phyloP scores from a whole-genome alignment of 2,888 invertebrate genomes.

The Nasonovia ribisnigri region DNA sequence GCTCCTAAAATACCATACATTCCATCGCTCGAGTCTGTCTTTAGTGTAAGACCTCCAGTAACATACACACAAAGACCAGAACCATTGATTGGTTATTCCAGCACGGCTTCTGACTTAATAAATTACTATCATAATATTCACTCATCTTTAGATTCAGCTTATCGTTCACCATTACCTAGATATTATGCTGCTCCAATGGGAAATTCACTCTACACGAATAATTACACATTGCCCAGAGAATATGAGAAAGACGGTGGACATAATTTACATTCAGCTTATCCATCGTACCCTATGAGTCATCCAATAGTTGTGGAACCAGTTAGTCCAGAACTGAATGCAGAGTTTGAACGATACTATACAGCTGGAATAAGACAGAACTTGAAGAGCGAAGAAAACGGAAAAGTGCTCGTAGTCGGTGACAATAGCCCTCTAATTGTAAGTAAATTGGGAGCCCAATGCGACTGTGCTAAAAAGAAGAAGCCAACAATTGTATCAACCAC shows the following conservation, averaged over 20 bases:
- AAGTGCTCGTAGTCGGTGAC: conserved; percentile 39
- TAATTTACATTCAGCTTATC: conserved; percentile 6
- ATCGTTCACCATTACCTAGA: conserved; percentile 47
- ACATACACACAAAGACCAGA: conserved; percentile 50
- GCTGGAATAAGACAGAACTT: conserved; percentile 36
- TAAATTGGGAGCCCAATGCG: conserved; percentile 81
- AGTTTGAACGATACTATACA: conserved; percentile 55
- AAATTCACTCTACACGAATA: not conserved
- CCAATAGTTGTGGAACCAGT: conserved; percentile 57
- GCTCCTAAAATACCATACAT: not conserved
- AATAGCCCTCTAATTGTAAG: conserved; percentile 73
- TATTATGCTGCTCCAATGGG: conserved; percentile 14
- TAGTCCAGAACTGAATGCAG: conserved; percentile 50
- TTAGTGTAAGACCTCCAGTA: conserved; percentile 39
- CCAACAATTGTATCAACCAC: conserved; percentile 49
- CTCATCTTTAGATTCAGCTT: conserved; percentile 51
- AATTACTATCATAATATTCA: conserved; percentile 46
- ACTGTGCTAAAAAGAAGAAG: conserved; percentile 72
- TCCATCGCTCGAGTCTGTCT: conserved; percentile 46
- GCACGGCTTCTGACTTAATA: conserved; percentile 48
- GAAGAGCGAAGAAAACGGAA: conserved; percentile 47
- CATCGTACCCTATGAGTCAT: conserved; percentile 34
- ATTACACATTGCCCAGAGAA: conserved; percentile 50
- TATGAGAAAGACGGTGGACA: conserved; percentile 52
- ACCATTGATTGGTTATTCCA: conserved; percentile 42